These are phyloP conservation scores for Balearica regulorum DNA, from an alignment of 2,797 vertebrate genomes.

Conservation along the genomic window DNA sequence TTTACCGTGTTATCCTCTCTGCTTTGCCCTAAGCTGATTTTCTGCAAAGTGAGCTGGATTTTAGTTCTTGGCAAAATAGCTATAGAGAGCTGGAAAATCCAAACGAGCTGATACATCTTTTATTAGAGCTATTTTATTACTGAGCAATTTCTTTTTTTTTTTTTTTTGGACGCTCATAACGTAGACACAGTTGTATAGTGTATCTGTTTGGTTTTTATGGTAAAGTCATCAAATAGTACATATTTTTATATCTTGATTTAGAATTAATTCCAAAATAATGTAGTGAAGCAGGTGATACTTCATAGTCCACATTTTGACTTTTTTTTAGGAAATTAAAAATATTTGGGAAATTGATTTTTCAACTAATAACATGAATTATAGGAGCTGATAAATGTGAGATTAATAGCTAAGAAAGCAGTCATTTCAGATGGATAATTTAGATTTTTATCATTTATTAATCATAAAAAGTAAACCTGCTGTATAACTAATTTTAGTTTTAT, in stretches of 20 bases:
- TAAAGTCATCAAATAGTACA: slow-evolving; percentile 2
- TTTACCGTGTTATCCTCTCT: background rate
- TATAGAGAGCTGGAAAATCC: background rate
- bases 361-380: slow-evolving; percentile 63
- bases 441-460: slow-evolving; percentile 81
- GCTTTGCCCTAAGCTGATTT: slow-evolving; percentile 36
- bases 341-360: slow-evolving; percentile 71
- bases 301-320: slow-evolving; percentile 25
- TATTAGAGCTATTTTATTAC: slow-evolving; percentile 29
- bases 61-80: slow-evolving; percentile 35
- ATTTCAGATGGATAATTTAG: slow-evolving; percentile 80
- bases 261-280: slow-evolving; percentile 23
- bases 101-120: slow-evolving; percentile 16
- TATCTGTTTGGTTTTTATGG: slow-evolving; percentile 10
- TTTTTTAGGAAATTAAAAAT: slow-evolving; percentile 63
- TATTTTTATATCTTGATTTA: slow-evolving; percentile 37
- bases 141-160: background rate
- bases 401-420: slow-evolving; percentile 74
- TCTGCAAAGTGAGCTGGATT: slow-evolving; percentile 46
- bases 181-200: background rate
- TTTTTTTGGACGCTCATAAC: background rate
- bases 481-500: slow-evolving; percentile 83
- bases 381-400: slow-evolving; percentile 76
- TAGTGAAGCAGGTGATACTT: slow-evolving; percentile 41
- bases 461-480: slow-evolving; percentile 79